Evolutionary conservation across 2,797 vertebrate species (phyloP).

Genomic region (Prunella strophiata): DNA sequence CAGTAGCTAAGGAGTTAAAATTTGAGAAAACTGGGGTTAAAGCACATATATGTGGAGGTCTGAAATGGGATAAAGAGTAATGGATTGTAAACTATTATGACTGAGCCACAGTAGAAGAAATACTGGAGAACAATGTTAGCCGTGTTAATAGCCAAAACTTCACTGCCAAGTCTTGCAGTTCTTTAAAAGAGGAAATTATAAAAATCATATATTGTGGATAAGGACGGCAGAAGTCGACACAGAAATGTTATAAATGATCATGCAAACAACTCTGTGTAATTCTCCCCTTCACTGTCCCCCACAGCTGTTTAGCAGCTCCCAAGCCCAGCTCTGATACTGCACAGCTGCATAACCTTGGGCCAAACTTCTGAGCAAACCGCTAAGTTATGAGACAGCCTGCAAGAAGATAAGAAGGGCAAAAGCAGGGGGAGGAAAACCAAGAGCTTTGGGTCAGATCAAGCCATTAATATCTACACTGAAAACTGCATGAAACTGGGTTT

Average conservation of each 20-base stretch:
- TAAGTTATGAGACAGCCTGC: slow-evolving; percentile 56
- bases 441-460: slow-evolving; percentile 35
- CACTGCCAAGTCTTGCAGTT: not conserved
- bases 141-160: not conserved
- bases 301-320: slow-evolving; percentile 58
- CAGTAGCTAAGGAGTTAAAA: slow-evolving; percentile 31
- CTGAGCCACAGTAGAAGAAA: not conserved
- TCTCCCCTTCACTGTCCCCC: slow-evolving; percentile 28
- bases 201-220: not conserved
- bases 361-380: slow-evolving; percentile 61
- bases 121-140: not conserved
- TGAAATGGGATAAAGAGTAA: slow-evolving; percentile 27
- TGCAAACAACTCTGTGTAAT: not conserved
- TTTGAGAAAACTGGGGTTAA: not conserved
- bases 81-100: not conserved
- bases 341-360: slow-evolving; percentile 72
- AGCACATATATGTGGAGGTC: not conserved
- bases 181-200: not conserved
- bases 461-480: slow-evolving; percentile 11
- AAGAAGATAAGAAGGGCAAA: slow-evolving; percentile 58
- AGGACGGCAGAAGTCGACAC: not conserved
- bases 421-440: slow-evolving; percentile 34
- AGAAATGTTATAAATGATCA: not conserved
- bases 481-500: not conserved
- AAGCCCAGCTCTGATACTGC: slow-evolving; percentile 58